phyloP scores from a whole-genome alignment of 2,113 vertebrate species.

The Anolis sagrei region DNA sequence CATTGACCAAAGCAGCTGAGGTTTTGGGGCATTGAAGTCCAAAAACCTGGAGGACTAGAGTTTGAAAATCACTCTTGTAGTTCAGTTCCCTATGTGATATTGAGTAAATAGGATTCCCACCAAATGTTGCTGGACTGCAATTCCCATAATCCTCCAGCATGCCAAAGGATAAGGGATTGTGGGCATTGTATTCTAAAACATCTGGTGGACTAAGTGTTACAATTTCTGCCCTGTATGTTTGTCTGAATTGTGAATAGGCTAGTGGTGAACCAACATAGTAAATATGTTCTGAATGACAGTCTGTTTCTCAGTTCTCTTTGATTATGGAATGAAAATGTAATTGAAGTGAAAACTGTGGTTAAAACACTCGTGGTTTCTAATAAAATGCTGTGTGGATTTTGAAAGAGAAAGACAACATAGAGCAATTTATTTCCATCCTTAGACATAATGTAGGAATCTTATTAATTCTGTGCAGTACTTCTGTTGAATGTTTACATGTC shows the following conservation, averaged over 20 bases:
- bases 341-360: neutral
- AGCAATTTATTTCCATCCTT: neutral
- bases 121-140: neutral
- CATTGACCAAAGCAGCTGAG: too few relatives aligned
- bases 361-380: neutral
- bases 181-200: neutral
- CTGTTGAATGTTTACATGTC: constrained; percentile 12
- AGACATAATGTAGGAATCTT: neutral
- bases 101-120: neutral
- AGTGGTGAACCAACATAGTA: neutral
- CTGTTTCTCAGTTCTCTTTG: neutral
- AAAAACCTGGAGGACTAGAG: too few relatives aligned
- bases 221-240: neutral
- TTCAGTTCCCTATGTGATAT: neutral
- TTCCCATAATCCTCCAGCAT: neutral
- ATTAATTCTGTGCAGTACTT: neutral
- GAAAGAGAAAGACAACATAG: neutral
- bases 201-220: neutral
- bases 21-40: too few relatives aligned
- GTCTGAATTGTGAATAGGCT: neutral
- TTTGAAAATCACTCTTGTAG: too few relatives aligned
- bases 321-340: neutral
- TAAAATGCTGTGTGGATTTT: neutral
- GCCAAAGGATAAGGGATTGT: neutral
- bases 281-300: neutral